Percentiles rank a stretch among this genome's conserved stretches.
Conservation (phyloP, 2,113 vertebrate genomes). For the Probosciger aterrimus region DNA sequence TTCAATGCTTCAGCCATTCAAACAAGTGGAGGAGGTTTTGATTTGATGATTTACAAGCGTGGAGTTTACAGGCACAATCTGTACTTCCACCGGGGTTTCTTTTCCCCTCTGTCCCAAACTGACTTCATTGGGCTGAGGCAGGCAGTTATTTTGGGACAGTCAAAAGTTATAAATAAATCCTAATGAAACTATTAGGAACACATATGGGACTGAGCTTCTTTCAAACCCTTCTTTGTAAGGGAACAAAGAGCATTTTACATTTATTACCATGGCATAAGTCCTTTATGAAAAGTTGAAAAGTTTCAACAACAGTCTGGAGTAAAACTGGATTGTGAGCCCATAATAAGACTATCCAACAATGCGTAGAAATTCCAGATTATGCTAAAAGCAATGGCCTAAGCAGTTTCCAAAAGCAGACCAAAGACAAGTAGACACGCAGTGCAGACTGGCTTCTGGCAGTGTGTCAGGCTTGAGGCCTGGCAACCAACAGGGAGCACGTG, state of each 20-base stretch:
- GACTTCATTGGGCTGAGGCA: conserved; percentile 14
- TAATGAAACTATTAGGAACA: conserved; percentile 11
- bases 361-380: background rate
- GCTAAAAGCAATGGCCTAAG: background rate
- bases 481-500: conserved; percentile 13
- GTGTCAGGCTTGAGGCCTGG: conserved; percentile 20
- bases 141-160: conserved; percentile 27
- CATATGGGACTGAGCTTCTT: background rate
- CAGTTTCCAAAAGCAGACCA: background rate
- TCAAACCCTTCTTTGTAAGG: conserved; percentile 31
- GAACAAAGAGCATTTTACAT: conserved; percentile 19
- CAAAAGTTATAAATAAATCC: conserved; percentile 31
- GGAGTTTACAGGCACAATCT: conserved; percentile 29
- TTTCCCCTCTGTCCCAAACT: background rate
- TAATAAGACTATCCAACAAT: background rate
- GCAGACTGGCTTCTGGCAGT: conserved; percentile 27
- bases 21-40: background rate
- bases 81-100: background rate
- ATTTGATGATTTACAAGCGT: background rate
- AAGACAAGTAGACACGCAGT: background rate
- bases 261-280: background rate
- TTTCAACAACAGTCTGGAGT: background rate
- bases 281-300: conserved; percentile 3
- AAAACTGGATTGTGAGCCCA: background rate
- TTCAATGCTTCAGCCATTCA: background rate